Evolutionary conservation across 2,797 vertebrate genomes (phyloP).

Genomic region (Mus spretus): DNA sequence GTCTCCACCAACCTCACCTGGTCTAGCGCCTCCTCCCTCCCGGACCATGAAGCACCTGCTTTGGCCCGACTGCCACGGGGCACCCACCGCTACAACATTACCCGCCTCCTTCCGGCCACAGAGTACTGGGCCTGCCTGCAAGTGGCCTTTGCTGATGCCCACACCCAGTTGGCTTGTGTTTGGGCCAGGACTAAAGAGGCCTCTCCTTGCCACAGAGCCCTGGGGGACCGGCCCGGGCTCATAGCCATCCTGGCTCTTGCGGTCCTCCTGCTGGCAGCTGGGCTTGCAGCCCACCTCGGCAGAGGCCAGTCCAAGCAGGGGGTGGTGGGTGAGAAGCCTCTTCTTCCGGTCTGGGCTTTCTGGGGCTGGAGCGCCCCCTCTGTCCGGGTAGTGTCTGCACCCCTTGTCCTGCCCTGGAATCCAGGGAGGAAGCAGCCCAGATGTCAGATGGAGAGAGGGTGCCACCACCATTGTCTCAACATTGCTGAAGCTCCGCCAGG

Average conservation of each 20-base stretch:
- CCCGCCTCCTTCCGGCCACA: slow-evolving; percentile 94
- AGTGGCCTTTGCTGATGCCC: slow-evolving; percentile 87
- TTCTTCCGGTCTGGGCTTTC: slow-evolving; percentile 76
- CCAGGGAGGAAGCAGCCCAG: slow-evolving; percentile 76
- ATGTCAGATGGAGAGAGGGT: slow-evolving; percentile 79
- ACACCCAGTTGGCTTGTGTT: slow-evolving; percentile 91
- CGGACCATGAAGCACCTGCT: slow-evolving; percentile 83
- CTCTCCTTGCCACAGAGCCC: slow-evolving; percentile 84
- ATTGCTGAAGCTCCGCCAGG: slow-evolving; percentile 80
- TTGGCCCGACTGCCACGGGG: slow-evolving; percentile 94
- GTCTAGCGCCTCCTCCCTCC: slow-evolving; percentile 88
- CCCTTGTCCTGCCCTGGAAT: slow-evolving; percentile 85
- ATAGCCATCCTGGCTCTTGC: slow-evolving; percentile 88
- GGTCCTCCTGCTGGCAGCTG: slow-evolving; percentile 89
- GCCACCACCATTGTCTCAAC: slow-evolving; percentile 74
- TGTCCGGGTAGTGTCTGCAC: slow-evolving; percentile 85
- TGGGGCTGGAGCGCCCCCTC: slow-evolving; percentile 80
- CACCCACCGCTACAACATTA: slow-evolving; percentile 95
- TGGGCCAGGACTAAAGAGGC: slow-evolving; percentile 94
- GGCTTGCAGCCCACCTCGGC: slow-evolving; percentile 71
- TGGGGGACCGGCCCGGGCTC: slow-evolving; percentile 85
- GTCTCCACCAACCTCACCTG: slow-evolving; percentile 95
- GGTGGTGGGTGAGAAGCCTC: slow-evolving; percentile 54
- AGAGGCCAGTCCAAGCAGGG: slow-evolving; percentile 29
- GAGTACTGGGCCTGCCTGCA: slow-evolving; percentile 95